Evolutionary conservation across 2,888 invertebrate species (phyloP), one percentile per base, ranked within the genome.

Genomic region (Dynastes maya): DNA sequence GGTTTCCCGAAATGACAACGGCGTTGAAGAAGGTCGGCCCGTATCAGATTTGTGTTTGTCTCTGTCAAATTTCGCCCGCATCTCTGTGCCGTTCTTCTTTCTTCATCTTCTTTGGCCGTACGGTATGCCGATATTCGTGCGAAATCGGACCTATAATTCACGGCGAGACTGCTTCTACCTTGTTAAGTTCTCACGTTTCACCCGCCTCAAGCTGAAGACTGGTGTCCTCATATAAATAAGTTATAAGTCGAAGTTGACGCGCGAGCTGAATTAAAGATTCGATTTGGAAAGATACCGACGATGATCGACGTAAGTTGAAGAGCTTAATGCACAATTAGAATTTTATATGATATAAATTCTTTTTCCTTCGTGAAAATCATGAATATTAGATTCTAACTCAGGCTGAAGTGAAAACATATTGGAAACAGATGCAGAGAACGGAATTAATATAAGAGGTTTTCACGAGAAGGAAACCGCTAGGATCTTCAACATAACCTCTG

Each of bases 41-140:
- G 40, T 72, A 72, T 72, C 72, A 72, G 72, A 72, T 72, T 72
- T 72, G 40, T 40, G 72, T 72, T 72, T 72, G 72, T 72, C 72
- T 72, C 61, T 72, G 72, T 72, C 72, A 61, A 72, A 61, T 72
- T 72, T 72, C 61, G 40, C 45, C 40, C 22, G 53, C 16, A 29
- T 40, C 72, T 1, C 27, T n/a, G 45, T 8, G 9, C 8, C 45
- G 8, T 45, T 45, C 45, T 45, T 45, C 13, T 16, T 40, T 9
- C 40, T 27, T 37, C 61, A 37, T 37, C 32, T 61, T 45, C 58
- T 61, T 27, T 72, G 22, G 22, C 16, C 13, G 45, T 58, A 40
- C 61, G 61, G 40, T 27, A 45, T 11, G 61, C 32, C 72, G 61
- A 72, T 72, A 72, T 72, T 72, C 72, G 40, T n/a, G 58, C 40